Base-by-base conservation (phyloP, 1,140 invertebrate species). In the Sipha flava region DNA sequence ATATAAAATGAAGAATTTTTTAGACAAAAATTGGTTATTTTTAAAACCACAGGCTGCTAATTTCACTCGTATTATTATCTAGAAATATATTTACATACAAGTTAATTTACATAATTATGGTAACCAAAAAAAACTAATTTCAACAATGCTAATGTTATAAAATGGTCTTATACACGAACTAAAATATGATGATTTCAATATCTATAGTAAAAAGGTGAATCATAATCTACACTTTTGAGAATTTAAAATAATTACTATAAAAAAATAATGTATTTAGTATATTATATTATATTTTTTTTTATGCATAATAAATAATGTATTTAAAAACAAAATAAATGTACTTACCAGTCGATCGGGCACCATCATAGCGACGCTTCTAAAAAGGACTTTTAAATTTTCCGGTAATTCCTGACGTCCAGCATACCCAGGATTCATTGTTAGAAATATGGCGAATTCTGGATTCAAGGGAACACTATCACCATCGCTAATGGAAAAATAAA, bases 341-440 rank as follows among this genome's bases (percentile, higher is more conserved):
- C 64, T 31, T 84, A 88, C 87, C 85, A 97, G 94, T 84, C 95
- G 87, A 84, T 97, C 95, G 1, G 95, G 95, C 1, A 96, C 95
- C 16, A 96, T 94, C 95, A 97, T 97, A 40, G 95, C 95, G 85
- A 95, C 96, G 2, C 95, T 95, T 85, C 95, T 90, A 84, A 86
- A 90, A 14, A 89, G 83, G 29, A 88, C 88, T 83, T 94, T 95
- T 31, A 95, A 87, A 85, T 94, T 94, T 85, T 95, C 93, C 2
- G 93, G 94, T 43, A 95, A 85, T 84, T 95, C 94, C 2, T 94
- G 94, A 82, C 94, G 87, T 6, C 94, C 94, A 14, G 93, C 93
- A 85, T 96, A 96, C 47, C 92, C 93, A 21, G 95, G 95, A 88
- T 97, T 97, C 95, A 97, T 97, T 0, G 95, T 97, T 77, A 97